Conservation (phyloP, 2,113 vertebrate species). For the Nothoprocta pentlandii region DNA sequence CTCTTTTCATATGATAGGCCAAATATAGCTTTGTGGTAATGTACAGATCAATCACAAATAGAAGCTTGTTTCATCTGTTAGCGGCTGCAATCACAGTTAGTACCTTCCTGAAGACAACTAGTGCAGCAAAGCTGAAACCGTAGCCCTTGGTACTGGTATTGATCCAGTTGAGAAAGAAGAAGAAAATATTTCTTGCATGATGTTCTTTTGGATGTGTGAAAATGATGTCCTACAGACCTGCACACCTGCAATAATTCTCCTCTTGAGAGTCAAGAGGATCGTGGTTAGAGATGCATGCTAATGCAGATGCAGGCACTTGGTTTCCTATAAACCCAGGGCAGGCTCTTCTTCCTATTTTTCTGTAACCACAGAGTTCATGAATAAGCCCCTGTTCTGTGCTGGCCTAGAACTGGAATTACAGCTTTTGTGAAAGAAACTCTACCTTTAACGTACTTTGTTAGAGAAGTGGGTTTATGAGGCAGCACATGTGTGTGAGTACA, state of each 20-base stretch:
- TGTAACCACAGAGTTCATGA: neutral
- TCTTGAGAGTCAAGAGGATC: neutral
- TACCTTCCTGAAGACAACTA: neutral
- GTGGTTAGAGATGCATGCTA: neutral
- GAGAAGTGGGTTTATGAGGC: neutral
- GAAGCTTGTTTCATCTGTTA: neutral
- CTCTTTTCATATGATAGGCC: neutral
- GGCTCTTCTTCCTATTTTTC: neutral
- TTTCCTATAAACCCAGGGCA: neutral
- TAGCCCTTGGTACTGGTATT: neutral
- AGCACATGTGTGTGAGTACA: neutral
- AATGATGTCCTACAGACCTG: neutral
- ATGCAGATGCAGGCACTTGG: neutral
- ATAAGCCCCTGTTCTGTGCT: neutral
- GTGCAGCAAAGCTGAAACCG: neutral
- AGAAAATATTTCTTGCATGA: neutral
- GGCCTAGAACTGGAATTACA: neutral
- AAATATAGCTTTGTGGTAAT: neutral
- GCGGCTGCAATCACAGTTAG: neutral
- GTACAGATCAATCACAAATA: neutral
- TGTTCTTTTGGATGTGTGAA: neutral
- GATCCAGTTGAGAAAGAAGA: neutral
- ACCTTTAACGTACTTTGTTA: neutral
- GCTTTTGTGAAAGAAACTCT: neutral
- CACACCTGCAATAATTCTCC: neutral